Evolutionary conservation across 2,113 vertebrate genomes (phyloP).

Genomic region (Lates calcarifer): DNA sequence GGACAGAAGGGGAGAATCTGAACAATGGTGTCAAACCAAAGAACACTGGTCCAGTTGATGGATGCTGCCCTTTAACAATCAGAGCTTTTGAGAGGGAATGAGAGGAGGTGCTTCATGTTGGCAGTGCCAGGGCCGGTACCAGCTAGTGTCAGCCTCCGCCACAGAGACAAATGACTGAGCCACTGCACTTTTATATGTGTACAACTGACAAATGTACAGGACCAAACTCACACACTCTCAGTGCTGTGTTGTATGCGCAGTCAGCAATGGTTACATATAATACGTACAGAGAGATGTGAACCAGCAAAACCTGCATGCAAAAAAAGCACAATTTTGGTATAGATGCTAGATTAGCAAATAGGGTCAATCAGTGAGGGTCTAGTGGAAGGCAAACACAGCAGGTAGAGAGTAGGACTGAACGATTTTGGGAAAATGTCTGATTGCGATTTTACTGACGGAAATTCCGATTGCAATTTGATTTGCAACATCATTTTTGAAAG

Average conservation of each 20-base stretch:
- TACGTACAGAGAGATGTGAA: not conserved
- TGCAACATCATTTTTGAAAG: too few relatives aligned
- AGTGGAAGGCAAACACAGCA: not conserved
- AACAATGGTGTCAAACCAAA: constrained; percentile 93
- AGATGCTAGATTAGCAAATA: not conserved
- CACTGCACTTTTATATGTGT: constrained; percentile 48
- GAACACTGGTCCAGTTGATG: constrained; percentile 86
- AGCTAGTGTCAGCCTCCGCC: constrained; percentile 86
- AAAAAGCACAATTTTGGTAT: not conserved
- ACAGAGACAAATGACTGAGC: constrained; percentile 77
- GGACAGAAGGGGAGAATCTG: constrained; percentile 64
- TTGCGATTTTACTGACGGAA: too few relatives aligned
- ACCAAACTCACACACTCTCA: constrained; percentile 31
- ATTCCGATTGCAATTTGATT: too few relatives aligned
- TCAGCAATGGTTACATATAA: constrained; percentile 16
- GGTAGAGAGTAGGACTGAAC: too few relatives aligned
- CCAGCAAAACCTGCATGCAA: not conserved
- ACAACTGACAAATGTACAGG: constrained; percentile 24
- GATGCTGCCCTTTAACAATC: constrained; percentile 88
- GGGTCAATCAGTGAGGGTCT: too few relatives aligned
- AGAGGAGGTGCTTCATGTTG: constrained; percentile 67
- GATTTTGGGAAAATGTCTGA: too few relatives aligned
- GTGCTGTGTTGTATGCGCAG: constrained; percentile 28
- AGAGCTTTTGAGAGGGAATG: constrained; percentile 87
- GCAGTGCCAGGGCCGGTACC: constrained; percentile 87